Evolutionary conservation across 1,140 invertebrate genomes (phyloP), one percentile per base, ranked within the genome.

Genomic region (Drosophila tsacasi): DNA sequence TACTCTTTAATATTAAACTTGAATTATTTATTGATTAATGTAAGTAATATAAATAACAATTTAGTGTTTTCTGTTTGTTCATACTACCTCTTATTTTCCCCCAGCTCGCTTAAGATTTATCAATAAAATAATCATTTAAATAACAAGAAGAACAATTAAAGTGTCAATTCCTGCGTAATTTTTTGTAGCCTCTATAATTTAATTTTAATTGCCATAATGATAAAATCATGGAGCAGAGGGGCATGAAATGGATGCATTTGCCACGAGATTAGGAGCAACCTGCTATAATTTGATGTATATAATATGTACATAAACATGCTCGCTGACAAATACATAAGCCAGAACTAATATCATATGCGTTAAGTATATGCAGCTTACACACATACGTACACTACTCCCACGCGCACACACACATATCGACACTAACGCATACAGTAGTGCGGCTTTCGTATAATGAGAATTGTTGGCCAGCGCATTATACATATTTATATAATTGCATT

Each of bases 401-500:
- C 58, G 8, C 25, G 6, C 2, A 6, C 6, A 55, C 47, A 49
- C 17, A 72, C n/a, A 42, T 25, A 40, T 30, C 27, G 44, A 19
- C 68, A 19, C 68, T 60, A 25, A 54, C 35, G 21, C 40, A 62
- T 35, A 57, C 54, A 19, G 59, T 62, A 39, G 64, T 62, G 64
- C 39, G 60, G 60, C 66, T 67, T 55, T 44, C 50, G 62, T 77
- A 52, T 72, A 60, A 44, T 78, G 66, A 63, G 67, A 73, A 54
- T 61, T 40, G 74, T 68, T 67, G 61, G 46, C 27, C 60, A 57
- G 32, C 50, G 35, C 12, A 52, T 60, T 68, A 76, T 76, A 77
- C 52, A 77, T 76, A 77, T 76, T 77, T 77, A 77, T 77, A 77
- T 77, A 76, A 77, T 77, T 77, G 75, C 73, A 77, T 77, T 77